Base-by-base conservation (phyloP, 2,888 invertebrate species). In the Cepaea hortensis region DNA sequence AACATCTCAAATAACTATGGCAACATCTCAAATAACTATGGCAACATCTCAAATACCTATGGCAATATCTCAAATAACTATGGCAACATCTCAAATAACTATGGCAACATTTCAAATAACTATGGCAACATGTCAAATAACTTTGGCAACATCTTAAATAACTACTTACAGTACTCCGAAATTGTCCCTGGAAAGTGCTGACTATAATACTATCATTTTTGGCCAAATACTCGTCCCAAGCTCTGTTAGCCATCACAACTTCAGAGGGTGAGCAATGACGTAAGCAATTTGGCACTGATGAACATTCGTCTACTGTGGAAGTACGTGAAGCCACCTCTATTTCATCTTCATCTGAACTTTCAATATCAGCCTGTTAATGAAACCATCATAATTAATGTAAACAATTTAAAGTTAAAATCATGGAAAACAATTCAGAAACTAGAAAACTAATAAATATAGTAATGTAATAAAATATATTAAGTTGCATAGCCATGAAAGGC, bases 121-220 rank as follows among this genome's bases (percentile, higher is more conserved):
- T 35, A 35, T 35, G 35, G 35, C 35, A 35, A 35, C 35, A 35
- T 35, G 35, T 35, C 35, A 35, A 35, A 35, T 35, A 35, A 35
- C 35, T 35, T 35, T 35, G 35, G 35, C 35, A 35, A 35, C 35
- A 35, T 35, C 35, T 35, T 35, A 35, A 35, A 35, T 35, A 35
- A 35, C 13, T 79, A 91, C 95, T 95, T 93, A 96, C 96, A 89
- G 96, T 96, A 93, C 96, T 96, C 91, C 96, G 96, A 91, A 96
- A 96, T 92, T 96, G 96, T 82, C 96, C 96, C 92, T 96, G 96
- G 93, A 96, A 96, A 84, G 96, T 96, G 90, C 96, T 95, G 55
- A 96, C 96, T 83, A 96, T 95, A 46, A 96, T 94, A 90, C 96
- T 96, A 90, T 95, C 94, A 92, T 96, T 96, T n/a, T 94, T 94